Conservation (phyloP, 2,113 vertebrate species). For the Cyprinodon brontotheroides region DNA sequence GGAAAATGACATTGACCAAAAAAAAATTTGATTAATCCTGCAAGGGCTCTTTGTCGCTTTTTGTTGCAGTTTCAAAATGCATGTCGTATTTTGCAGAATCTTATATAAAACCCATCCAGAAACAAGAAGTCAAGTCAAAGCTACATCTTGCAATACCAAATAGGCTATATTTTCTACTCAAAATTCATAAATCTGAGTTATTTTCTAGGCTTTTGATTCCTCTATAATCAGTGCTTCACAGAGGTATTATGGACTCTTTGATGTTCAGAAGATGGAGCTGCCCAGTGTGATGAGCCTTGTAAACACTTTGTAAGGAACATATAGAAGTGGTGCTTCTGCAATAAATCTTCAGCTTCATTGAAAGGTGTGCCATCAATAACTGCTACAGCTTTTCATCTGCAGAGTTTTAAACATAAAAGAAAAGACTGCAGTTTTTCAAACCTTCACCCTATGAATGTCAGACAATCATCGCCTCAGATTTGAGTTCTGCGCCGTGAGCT, state of each 20-base stretch:
- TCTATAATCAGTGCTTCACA: background rate
- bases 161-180: background rate
- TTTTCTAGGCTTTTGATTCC: background rate
- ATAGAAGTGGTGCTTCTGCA: background rate
- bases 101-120: too few relatives aligned
- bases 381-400: conserved; percentile 18
- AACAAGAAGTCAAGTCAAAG: background rate
- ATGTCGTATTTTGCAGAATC: too few relatives aligned
- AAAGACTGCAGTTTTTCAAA: conserved; percentile 15
- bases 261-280: background rate
- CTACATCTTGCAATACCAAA: background rate
- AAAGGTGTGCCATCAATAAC: background rate
- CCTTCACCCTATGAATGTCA: conserved; percentile 21
- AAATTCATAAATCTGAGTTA: background rate
- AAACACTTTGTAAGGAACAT: background rate
- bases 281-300: background rate
- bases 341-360: background rate
- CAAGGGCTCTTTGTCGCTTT: too few relatives aligned
- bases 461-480: conserved; percentile 23
- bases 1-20: too few relatives aligned
- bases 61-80: too few relatives aligned
- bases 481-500: conserved; percentile 39
- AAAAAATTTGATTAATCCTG: too few relatives aligned
- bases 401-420: conserved; percentile 2
- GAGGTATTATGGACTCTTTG: background rate